Evolutionary conservation across 2,888 invertebrate genomes (phyloP).

Genomic region (Spodoptera littoralis): DNA sequence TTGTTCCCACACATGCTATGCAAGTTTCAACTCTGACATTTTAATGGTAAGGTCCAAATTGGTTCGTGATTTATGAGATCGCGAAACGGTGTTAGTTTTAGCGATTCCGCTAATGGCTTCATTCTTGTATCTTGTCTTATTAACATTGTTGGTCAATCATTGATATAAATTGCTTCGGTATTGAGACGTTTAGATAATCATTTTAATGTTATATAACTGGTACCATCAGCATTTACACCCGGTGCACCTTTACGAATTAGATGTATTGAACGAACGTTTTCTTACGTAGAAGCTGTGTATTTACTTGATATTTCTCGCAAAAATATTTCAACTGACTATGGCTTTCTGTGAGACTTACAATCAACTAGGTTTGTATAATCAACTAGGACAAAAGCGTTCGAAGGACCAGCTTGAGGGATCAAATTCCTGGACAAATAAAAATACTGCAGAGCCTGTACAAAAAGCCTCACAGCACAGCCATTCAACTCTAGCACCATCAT

Average conservation of each 20-base stretch:
- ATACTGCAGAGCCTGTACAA: too few relatives aligned
- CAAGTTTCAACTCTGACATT: constrained; percentile 65
- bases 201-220: constrained; percentile 59
- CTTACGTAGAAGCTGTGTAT: too few relatives aligned
- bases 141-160: constrained; percentile 73
- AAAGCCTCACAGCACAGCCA: too few relatives aligned
- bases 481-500: too few relatives aligned
- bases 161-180: constrained; percentile 68
- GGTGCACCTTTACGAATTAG: constrained; percentile 12
- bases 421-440: too few relatives aligned
- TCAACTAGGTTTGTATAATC: too few relatives aligned
- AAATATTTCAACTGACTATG: too few relatives aligned
- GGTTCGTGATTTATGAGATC: constrained; percentile 52
- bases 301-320: too few relatives aligned
- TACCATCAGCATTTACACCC: constrained; percentile 30
- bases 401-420: too few relatives aligned
- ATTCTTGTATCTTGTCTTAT: constrained; percentile 72
- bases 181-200: constrained; percentile 61
- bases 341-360: too few relatives aligned
- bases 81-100: constrained; percentile 78
- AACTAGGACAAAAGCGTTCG: too few relatives aligned
- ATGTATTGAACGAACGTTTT: constrained; percentile 13
- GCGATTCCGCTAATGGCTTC: constrained; percentile 81
- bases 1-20: constrained; percentile 62
- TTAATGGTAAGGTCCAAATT: constrained; percentile 65